Conservation (phyloP, 2,113 vertebrate species). For the Lagopus leucura region DNA sequence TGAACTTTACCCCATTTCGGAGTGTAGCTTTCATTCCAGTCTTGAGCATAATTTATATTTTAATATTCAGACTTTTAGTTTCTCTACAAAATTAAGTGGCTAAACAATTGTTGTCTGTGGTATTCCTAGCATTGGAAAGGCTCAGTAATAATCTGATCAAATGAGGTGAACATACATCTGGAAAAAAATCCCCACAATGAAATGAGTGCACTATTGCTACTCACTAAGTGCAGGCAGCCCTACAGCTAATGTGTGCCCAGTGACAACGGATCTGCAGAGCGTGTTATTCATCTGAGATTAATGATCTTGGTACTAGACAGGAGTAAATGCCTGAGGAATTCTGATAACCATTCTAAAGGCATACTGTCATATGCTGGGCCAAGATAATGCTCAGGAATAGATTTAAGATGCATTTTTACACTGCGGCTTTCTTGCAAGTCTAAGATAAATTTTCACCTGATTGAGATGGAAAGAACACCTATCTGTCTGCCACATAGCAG, state of each 20-base stretch:
- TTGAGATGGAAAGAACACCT: neutral
- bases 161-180: neutral
- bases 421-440: neutral
- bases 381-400: constrained; percentile 43
- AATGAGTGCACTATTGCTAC: neutral
- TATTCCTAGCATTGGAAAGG: neutral
- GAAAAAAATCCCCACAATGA: neutral
- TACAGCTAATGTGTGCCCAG: neutral
- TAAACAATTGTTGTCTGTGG: neutral
- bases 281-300: neutral
- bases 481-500: neutral
- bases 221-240: neutral
- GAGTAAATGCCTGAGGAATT: constrained; percentile 18
- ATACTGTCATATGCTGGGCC: neutral
- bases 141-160: neutral
- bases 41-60: neutral
- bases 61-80: neutral
- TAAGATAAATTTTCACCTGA: constrained; percentile 10
- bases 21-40: neutral
- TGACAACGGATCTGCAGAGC: neutral
- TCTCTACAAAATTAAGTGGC: neutral
- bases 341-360: neutral
- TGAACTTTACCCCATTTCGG: neutral
- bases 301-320: constrained; percentile 18
- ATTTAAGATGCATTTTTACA: neutral